phyloP scores from a whole-genome alignment of 2,797 vertebrate genomes.

The Parauchenoglanis punctatus region DNA sequence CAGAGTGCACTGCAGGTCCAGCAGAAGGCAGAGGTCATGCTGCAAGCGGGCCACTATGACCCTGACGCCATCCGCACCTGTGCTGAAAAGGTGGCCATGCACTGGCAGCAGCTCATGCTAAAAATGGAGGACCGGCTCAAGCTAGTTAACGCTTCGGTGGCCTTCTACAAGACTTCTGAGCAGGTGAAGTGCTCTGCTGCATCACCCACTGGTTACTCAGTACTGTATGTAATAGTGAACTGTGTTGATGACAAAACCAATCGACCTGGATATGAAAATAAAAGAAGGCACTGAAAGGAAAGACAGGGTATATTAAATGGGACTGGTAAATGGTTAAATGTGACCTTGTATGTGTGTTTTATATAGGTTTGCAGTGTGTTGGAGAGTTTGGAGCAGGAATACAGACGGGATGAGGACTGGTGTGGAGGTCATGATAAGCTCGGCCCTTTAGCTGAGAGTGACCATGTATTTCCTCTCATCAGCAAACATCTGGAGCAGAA shows the following conservation, averaged over 20 bases:
- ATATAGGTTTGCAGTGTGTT: conserved; percentile 93
- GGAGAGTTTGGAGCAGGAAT: conserved; percentile 96
- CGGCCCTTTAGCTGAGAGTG: conserved; percentile 83
- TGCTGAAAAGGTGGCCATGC: conserved; percentile 93
- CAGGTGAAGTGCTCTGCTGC: conserved; percentile 75
- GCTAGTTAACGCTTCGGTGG: conserved; percentile 95
- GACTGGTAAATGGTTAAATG: neutral
- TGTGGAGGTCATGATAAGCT: conserved; percentile 93
- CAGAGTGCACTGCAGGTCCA: conserved; percentile 98
- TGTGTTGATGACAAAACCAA: neutral
- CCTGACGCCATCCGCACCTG: conserved; percentile 91
- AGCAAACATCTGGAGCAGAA: conserved; percentile 99
- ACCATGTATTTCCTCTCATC: conserved; percentile 94
- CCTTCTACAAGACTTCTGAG: conserved; percentile 98
- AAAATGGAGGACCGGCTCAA: conserved; percentile 99
- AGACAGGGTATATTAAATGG: neutral
- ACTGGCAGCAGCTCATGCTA: conserved; percentile 98
- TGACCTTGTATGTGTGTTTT: conserved; percentile 6
- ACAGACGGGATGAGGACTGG: conserved; percentile 95
- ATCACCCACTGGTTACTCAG: neutral
- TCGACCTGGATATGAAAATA: neutral
- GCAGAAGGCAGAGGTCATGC: conserved; percentile 92
- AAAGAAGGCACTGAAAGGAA: neutral
- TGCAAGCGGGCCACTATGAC: conserved; percentile 93
- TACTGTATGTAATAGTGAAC: neutral